Base-by-base conservation (phyloP, 2,113 vertebrate species). In the Nicator chloris region DNA sequence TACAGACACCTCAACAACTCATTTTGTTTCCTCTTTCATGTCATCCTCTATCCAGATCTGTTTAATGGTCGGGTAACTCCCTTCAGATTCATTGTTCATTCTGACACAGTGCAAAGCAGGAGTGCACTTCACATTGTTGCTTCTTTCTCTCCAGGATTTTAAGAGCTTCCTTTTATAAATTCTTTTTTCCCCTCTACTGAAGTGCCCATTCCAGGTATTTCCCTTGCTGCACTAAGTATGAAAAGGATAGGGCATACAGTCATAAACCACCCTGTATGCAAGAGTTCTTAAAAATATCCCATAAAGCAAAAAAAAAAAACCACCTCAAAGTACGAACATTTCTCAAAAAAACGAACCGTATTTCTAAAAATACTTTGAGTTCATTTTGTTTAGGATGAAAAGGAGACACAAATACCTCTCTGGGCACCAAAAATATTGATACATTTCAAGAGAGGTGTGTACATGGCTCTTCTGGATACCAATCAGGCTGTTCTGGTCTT, bases 251-350 rank as follows among this genome's bases (percentile, higher is more conserved):
- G 7, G n/a, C n/a, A 56, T 5, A 30, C 5, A 39, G 13, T 35
- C 31, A 86, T 53, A 21, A 85, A 37, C 6, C 22, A 51, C 7
- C 9, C n/a, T 73, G 24, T 4, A 39, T 26, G 45, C 27, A 83
- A 61, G 30, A 44, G 30, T 23, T n/a, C n/a, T n/a, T 20, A 49
- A 61, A 61, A 72, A 45, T 11, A 88, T 2, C 6, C 10, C 40
- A 63, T 6, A 9, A 9, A 35, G 13, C 31, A 26, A 22, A 9
- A 33, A n/a, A 18, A 22, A 18, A 0, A 2, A n/a, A n/a, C n/a
- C n/a, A n/a, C n/a, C n/a, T n/a, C 28, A 11, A 78, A 40, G 9
- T 12, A 17, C 3, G 21, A 73, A 33, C 17, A 28, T 8, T 26
- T 42, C 40, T 54, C 33, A 68, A 65, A 45, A 85, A 49, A 13